Conservation (phyloP, 1,140 invertebrate species). For the Acromyrmex charruanus region DNA sequence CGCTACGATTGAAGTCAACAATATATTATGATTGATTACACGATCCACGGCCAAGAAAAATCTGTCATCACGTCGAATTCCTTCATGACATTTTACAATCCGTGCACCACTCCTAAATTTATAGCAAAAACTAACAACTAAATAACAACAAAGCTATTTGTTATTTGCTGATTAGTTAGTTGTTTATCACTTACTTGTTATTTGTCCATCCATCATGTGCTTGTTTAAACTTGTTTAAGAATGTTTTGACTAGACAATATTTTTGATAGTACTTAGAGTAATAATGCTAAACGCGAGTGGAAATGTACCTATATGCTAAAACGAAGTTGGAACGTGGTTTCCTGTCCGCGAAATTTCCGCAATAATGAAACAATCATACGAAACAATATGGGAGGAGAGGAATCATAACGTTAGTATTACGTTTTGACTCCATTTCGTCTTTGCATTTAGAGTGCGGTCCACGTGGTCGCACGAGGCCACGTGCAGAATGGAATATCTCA, state of each 20-base stretch:
- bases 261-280: no score
- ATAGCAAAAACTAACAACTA: not conserved
- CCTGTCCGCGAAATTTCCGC: not conserved
- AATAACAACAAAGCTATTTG: not conserved
- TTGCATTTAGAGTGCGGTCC: not conserved
- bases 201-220: not conserved
- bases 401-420: slow-evolving; percentile 7
- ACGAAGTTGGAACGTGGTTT: slow-evolving; percentile 1
- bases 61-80: not conserved
- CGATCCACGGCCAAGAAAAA: not conserved
- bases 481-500: slow-evolving; percentile 20
- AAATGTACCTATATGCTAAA: not conserved
- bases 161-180: not conserved
- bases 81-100: not conserved
- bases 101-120: not conserved
- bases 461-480: not conserved
- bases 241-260: no score
- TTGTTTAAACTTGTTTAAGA: not conserved
- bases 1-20: not conserved
- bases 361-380: not conserved
- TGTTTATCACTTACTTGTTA: not conserved
- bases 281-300: not conserved
- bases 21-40: not conserved
- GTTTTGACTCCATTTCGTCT: slow-evolving; percentile 24
- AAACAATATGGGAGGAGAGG: not conserved